Percentiles rank a stretch among this genome's conserved stretches.
Conservation (phyloP, 1,140 invertebrate species). For the Scylla paramamosain region DNA sequence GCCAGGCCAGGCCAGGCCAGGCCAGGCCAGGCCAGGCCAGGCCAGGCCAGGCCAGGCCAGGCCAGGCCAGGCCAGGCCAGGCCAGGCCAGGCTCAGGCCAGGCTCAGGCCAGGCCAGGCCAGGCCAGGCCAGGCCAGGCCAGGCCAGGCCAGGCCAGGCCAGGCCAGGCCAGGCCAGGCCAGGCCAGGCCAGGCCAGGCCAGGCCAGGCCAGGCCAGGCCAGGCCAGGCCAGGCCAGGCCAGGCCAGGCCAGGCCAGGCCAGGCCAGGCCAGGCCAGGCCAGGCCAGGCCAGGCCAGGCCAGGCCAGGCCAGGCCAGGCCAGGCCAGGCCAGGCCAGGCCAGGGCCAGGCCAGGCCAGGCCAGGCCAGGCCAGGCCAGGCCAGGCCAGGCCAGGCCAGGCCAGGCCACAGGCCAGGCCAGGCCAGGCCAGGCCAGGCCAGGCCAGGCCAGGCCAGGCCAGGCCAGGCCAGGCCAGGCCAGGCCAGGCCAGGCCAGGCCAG, state of each 20-base stretch:
- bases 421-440: conserved; percentile 73
- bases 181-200: conserved; percentile 59
- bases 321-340: conserved; percentile 65
- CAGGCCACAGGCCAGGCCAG: conserved; percentile 73
- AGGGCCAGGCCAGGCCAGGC: conserved; percentile 65
- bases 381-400: conserved; percentile 44
- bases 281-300: conserved; percentile 54
- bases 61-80: conserved; percentile 67
- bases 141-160: conserved; percentile 75
- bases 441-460: conserved; percentile 56
- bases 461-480: conserved; percentile 72
- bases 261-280: conserved; percentile 50
- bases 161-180: conserved; percentile 77
- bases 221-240: conserved; percentile 57
- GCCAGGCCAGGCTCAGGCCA: conserved; percentile 51
- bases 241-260: conserved; percentile 62
- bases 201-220: conserved; percentile 55
- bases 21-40: conserved; percentile 60
- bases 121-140: conserved; percentile 75
- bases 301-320: conserved; percentile 51
- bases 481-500: conserved; percentile 55
- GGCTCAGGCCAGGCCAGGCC: conserved; percentile 51
- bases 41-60: conserved; percentile 67
- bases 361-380: conserved; percentile 59
- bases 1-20: conserved; percentile 76